A percentile compares a stretch with the other conserved stretches of the same genome.
These are phyloP conservation scores for Polylopha cassiicola DNA, from an alignment of 2,888 invertebrate species.

Conservation along the genomic window DNA sequence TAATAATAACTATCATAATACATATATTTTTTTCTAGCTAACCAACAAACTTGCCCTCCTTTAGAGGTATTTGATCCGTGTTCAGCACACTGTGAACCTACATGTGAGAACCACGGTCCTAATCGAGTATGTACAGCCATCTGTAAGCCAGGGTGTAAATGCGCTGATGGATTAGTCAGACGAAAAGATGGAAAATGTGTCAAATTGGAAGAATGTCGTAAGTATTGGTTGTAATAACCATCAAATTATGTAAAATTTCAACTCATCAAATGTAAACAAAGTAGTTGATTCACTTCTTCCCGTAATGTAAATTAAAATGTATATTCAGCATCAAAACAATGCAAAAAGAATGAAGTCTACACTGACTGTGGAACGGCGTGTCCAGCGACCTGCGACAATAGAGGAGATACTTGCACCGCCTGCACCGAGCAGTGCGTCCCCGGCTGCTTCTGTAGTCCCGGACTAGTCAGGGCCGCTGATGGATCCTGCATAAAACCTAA, in stretches of 20 bases:
- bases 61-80: not conserved
- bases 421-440: conserved; percentile 11
- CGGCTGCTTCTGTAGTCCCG: conserved; percentile 4
- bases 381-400: conserved; percentile 14
- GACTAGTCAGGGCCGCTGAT: not conserved
- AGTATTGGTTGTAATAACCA: too few relatives aligned
- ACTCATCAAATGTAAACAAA: not conserved
- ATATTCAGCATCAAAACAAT: conserved; percentile 12
- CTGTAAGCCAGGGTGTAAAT: conserved; percentile 27
- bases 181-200: conserved; percentile 29
- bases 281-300: too few relatives aligned
- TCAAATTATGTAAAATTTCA: not conserved
- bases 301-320: too few relatives aligned
- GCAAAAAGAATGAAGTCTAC: conserved; percentile 13
- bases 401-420: conserved; percentile 6
- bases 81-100: not conserved
- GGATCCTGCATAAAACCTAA: not conserved
- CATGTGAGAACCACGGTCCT: not conserved
- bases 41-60: not conserved
- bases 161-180: conserved; percentile 26
- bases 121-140: conserved; percentile 7
- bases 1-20: too few relatives aligned
- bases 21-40: not conserved
- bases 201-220: conserved; percentile 18
- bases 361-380: conserved; percentile 16